Evolutionary conservation across 1,140 invertebrate genomes (phyloP), one percentile per base, ranked within the genome.

Genomic region (Trichomalopsis sarcophagae): DNA sequence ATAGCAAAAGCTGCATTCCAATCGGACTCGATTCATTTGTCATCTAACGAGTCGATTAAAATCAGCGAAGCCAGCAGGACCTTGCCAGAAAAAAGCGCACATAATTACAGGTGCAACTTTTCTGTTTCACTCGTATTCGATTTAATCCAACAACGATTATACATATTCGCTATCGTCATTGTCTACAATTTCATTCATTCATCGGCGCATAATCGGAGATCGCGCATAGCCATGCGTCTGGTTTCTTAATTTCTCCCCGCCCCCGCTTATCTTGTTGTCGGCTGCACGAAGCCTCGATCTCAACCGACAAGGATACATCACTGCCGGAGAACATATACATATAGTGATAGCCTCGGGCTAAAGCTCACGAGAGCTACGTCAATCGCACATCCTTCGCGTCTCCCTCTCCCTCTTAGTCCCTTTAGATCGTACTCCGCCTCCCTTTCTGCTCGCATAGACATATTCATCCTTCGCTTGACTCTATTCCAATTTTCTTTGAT

Each of bases 181-280:
- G n/a, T 10, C 68, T 13, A 71, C 30, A 33, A 27, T 71, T n/a
- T 62, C 17, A 62, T 62, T 14, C 17, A 10, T 62, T 62, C 14
- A 62, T 62, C 14, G 13, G 55, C 17, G 0, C 55, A 62, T 62
- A n/a, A 62, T 3, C 55, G 7, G 55, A 62, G 55, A n/a, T n/a
- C n/a, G n/a, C n/a, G n/a, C 55, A 62, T 62, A 62, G 4, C 55
- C 17, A n/a, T 62, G 23, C 69, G n/a, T 71, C 50, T 44, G 55
- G 30, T 77, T 68, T 73, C 68, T 77, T 66, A 62, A 36, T 75
- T 36, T 82, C 50, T 71, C 79, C 66, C 84, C 73, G 62, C 36
- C 71, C 21, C 36, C 21, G 55, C 55, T 62, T 62, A 62, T 62
- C 21, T 21, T 75, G 33, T 44, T 44, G 73, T 75, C 73, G 10